Conservation (phyloP, 2,888 invertebrate species). For the Meandrusa payeni region DNA sequence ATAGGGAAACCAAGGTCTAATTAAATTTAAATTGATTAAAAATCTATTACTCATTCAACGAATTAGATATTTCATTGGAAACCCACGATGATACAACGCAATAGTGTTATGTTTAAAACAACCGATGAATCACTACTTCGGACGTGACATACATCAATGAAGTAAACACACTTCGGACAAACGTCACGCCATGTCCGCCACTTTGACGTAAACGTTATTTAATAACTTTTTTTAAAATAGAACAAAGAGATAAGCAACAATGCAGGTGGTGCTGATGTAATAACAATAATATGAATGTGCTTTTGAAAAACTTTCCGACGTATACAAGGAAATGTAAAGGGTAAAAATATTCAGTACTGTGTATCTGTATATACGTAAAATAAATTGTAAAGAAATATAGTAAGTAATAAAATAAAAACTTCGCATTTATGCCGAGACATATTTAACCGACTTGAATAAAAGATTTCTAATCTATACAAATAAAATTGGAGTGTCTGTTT, state of each 20-base stretch:
- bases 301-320: no score
- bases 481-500: no score
- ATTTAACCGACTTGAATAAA: no score
- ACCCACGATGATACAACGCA: conserved; percentile 10
- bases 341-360: no score
- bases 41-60: conserved; percentile 1
- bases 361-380: no score
- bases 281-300: no score
- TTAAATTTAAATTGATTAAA: conserved; percentile 1
- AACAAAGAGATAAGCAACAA: conserved; percentile 18
- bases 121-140: conserved; percentile 7
- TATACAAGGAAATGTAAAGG: no score
- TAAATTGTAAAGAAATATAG: no score
- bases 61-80: not conserved
- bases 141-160: conserved; percentile 23
- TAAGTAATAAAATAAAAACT: no score
- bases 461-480: no score
- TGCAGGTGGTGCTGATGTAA: conserved; percentile 8
- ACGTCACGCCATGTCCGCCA: conserved; percentile 4
- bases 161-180: conserved; percentile 5
- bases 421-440: no score
- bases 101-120: conserved; percentile 14
- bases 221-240: conserved; percentile 6
- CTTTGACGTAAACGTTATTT: conserved; percentile 19
- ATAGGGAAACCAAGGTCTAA: not conserved